Conservation (phyloP, 1,140 invertebrate genomes). For the Delia radicum region DNA sequence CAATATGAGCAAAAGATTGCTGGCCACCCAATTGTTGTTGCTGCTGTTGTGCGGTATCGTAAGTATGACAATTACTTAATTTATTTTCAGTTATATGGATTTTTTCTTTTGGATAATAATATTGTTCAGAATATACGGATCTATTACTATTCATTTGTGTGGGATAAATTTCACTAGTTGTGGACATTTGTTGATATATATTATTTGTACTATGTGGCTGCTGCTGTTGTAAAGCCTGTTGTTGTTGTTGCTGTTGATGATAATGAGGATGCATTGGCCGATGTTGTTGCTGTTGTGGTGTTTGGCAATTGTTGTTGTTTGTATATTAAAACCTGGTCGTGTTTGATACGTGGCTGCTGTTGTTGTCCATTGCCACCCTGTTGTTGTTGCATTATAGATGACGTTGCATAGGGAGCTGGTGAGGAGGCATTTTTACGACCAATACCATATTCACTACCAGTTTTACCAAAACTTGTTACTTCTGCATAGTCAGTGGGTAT, state of each 20-base stretch:
- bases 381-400: slow-evolving; percentile 55
- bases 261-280: slow-evolving; percentile 35
- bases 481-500: slow-evolving; percentile 60
- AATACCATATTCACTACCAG: slow-evolving; percentile 49
- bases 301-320: slow-evolving; percentile 32
- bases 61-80: slow-evolving; percentile 51
- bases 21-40: slow-evolving; percentile 33
- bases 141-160: slow-evolving; percentile 54
- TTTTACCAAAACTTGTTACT: slow-evolving; percentile 57
- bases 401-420: slow-evolving; percentile 61
- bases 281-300: slow-evolving; percentile 33
- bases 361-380: slow-evolving; percentile 40
- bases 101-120: slow-evolving; percentile 57
- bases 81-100: slow-evolving; percentile 56
- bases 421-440: slow-evolving; percentile 48
- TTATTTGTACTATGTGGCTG: slow-evolving; percentile 35
- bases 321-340: slow-evolving; percentile 37
- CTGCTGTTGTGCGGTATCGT: slow-evolving; percentile 41
- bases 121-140: slow-evolving; percentile 61
- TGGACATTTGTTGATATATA: slow-evolving; percentile 53
- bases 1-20: slow-evolving; percentile 1
- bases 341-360: slow-evolving; percentile 51
- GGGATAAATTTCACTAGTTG: slow-evolving; percentile 57
- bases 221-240: no score
- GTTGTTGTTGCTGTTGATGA: slow-evolving; percentile 35